phyloP scores from a whole-genome alignment of 2,113 vertebrate genomes.

The Emydura subglobosa region DNA sequence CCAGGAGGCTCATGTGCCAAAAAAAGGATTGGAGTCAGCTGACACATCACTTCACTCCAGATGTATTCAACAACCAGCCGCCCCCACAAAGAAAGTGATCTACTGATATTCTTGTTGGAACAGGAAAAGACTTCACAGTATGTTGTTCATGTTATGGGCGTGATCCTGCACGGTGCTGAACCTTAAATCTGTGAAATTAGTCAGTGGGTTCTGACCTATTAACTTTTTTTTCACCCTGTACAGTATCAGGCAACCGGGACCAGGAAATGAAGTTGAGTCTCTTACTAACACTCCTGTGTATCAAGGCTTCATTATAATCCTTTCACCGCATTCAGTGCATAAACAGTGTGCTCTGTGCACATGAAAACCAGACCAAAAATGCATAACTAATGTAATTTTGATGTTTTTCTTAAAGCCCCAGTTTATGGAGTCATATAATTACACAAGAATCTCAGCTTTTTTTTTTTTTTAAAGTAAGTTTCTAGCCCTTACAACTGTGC shows the following conservation, averaged over 20 bases:
- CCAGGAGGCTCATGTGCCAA: conserved; percentile 49
- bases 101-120: not conserved
- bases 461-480: not conserved
- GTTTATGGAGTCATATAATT: not conserved
- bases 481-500: not conserved
- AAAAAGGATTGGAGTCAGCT: conserved; percentile 62
- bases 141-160: not conserved
- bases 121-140: conserved; percentile 6
- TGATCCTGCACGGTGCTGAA: conserved; percentile 27
- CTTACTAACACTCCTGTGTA: not conserved
- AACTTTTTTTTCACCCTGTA: not conserved
- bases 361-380: not conserved
- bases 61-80: conserved; percentile 65
- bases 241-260: too few species aligned
- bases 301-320: not conserved
- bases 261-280: not conserved
- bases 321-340: not conserved
- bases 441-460: not conserved
- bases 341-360: not conserved
- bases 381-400: not conserved
- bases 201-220: not conserved
- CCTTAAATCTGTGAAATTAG: conserved; percentile 27
- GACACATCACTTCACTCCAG: conserved; percentile 49
- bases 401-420: not conserved
- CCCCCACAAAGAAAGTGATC: not conserved